These are phyloP conservation scores for Tetragonula clypearis DNA, from an alignment of 1,140 invertebrate species.

Conservation along the genomic window DNA sequence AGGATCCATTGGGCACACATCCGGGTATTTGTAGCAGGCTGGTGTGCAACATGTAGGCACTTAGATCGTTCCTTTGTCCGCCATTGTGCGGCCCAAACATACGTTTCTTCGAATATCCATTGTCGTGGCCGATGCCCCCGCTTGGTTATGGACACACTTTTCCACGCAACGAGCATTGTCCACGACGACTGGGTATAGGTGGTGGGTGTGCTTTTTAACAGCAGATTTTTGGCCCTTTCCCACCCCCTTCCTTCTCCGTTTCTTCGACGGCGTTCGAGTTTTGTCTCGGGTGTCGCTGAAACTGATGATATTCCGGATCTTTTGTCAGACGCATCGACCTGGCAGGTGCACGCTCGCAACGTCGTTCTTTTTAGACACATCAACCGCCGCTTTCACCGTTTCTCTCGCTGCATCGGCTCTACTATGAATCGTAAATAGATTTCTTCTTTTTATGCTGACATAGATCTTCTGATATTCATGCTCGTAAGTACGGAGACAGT, in stretches of 20 bases:
- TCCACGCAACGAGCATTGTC: constrained; percentile 59
- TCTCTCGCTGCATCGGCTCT: background rate
- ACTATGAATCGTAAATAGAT: background rate
- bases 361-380: background rate
- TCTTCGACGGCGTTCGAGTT: background rate
- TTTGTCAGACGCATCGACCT: background rate
- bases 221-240: constrained; percentile 29
- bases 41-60: constrained; percentile 66
- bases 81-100: constrained; percentile 56
- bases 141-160: constrained; percentile 63
- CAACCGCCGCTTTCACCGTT: no score
- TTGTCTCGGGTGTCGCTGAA: constrained; percentile 45
- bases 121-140: constrained; percentile 41
- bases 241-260: constrained; percentile 1
- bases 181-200: background rate
- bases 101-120: constrained; percentile 64
- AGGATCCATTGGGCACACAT: constrained; percentile 62
- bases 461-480: no score
- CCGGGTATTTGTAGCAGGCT: constrained; percentile 63
- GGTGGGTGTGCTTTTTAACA: constrained; percentile 55
- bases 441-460: background rate
- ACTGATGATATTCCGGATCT: constrained; percentile 3
- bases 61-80: constrained; percentile 64
- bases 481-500: no score
- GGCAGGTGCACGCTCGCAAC: background rate